A percentile compares a stretch with the other conserved stretches of the same genome.
Conservation (phyloP, 2,888 invertebrate genomes). For the Drosophila atripex region DNA sequence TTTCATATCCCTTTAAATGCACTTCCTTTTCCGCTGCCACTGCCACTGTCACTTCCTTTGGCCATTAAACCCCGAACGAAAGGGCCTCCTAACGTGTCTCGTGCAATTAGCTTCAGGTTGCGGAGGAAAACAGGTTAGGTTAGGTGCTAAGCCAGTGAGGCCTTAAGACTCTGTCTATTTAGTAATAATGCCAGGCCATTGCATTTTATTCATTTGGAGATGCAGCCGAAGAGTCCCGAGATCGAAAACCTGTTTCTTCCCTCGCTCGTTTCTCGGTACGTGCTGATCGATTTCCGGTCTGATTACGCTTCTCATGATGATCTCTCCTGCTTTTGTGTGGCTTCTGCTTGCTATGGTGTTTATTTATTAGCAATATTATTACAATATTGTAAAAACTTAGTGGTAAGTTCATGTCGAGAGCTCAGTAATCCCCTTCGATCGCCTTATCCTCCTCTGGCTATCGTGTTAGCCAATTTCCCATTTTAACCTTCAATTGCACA, state of each 20-base stretch:
- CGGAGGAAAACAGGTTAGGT: conserved; percentile 29
- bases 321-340: conserved; percentile 59
- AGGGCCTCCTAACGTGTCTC: conserved; percentile 24
- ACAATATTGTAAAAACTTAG: too few relatives aligned
- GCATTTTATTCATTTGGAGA: conserved; percentile 16
- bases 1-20: conserved; percentile 40
- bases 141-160: neutral
- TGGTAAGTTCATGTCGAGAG: too few relatives aligned
- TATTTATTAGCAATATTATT: too few relatives aligned
- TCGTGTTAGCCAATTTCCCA: conserved; percentile 41
- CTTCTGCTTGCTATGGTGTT: conserved; percentile 44
- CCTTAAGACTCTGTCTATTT: neutral
- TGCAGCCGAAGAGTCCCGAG: neutral
- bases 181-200: conserved; percentile 1
- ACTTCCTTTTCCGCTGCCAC: conserved; percentile 68
- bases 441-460: neutral
- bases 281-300: conserved; percentile 82
- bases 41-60: conserved; percentile 20
- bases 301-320: conserved; percentile 73
- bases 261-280: conserved; percentile 53
- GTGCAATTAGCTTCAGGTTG: conserved; percentile 21
- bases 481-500: conserved; percentile 76
- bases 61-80: conserved; percentile 22
- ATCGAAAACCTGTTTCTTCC: conserved; percentile 23
- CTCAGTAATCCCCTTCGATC: too few relatives aligned